Evolutionary conservation across 2,797 vertebrate genomes (phyloP), one percentile per base, ranked within the genome.

Genomic region (Falco concolor): DNA sequence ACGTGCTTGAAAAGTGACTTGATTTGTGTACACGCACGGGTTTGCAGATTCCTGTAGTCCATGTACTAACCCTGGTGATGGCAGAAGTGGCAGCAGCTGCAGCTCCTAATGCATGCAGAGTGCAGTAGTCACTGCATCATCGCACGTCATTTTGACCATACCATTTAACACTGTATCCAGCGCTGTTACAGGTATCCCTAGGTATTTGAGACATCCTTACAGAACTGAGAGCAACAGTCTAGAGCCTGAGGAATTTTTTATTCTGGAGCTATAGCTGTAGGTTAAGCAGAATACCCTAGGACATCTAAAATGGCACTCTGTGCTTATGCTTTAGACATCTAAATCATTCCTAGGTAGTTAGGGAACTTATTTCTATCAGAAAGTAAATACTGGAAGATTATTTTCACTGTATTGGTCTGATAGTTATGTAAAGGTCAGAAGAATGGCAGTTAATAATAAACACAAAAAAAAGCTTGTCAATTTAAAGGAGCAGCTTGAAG

Each of bases 41-140:
- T 30, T 91, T 4, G 13, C 79, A 67, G 45, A 22, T 72, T 47
- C 65, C 82, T 56, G 20, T 17, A 47, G 50, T 23, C 60, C 47
- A 13, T 30, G 67, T 25, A 72, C 87, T 94, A 82, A 90, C 38
- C 14, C 42, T 57, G 86, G 74, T 67, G 78, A 63, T 63, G 86
- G 96, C 92, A 94, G 83, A 93, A 89, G 65, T 68, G 87, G 85
- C 94, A 91, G 93, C 93, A 95, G 80, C 94, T 64, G 84, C 86
- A 82, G 90, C 76, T 81, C 83, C 57, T 81, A 4, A 22, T 24
- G 47, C 69, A 19, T 13, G 44, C 30, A 28, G 69, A 64, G 56
- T 8, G 54, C 36, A 32, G 42, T 12, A 5, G 10, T 63, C 61
- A 18, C 32, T 74, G 72, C 53, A 5, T 11, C 21, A 8, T 60